Base-by-base conservation (phyloP, 2,113 vertebrate species). In the Ornithorhynchus anatinus region DNA sequence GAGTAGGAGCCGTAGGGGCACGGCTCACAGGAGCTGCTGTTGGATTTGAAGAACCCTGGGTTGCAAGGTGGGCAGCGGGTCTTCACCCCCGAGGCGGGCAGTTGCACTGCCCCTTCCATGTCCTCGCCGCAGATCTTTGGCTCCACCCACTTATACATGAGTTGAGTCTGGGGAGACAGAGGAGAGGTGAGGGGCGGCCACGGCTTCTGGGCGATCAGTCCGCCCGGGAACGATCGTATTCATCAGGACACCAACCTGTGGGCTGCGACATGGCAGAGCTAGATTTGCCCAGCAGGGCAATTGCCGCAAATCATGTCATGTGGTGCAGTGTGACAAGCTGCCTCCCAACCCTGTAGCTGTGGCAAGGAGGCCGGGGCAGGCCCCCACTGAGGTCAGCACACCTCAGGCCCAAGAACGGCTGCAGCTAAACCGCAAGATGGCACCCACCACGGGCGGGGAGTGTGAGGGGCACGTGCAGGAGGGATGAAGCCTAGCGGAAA, bases 121-220 rank as follows among this genome's bases (percentile, higher is more conserved):
- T 84, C 92, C 72, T 98, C 96, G 0, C 85, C 88, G 80, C 98
- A 99, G 87, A 95, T 95, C 75, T 98, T 99, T 0, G 98, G 97
- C 59, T 96, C 92, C 9, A 95, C 96, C 98, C 98, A 99, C 71
- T 98, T 97, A 86, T 95, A 99, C 96, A 96, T 96, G 62, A 98
- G 89, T 86, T 96, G 96, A 0, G 97, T 99, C 98, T 99, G 84
- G 42, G 50, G 37, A 6, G 37, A 61, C 1, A 1, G 11, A 56
- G 51, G 32, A 43, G 1, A 10, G 15, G 59, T 33, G 7, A 47
- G 56, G 45, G 32, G 35, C 0, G 5, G 31, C 25, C 71, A n/a
- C 22, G 61, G 33, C 15, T 4, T n/a, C n/a, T n/a, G n/a, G n/a
- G n/a, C n/a, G n/a, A 17, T 50, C 15, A 22, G 29, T 29, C 39